Evolutionary conservation across 2,113 vertebrate genomes (phyloP), one percentile per base, ranked within the genome.

Genomic region (Tetrax tetrax): DNA sequence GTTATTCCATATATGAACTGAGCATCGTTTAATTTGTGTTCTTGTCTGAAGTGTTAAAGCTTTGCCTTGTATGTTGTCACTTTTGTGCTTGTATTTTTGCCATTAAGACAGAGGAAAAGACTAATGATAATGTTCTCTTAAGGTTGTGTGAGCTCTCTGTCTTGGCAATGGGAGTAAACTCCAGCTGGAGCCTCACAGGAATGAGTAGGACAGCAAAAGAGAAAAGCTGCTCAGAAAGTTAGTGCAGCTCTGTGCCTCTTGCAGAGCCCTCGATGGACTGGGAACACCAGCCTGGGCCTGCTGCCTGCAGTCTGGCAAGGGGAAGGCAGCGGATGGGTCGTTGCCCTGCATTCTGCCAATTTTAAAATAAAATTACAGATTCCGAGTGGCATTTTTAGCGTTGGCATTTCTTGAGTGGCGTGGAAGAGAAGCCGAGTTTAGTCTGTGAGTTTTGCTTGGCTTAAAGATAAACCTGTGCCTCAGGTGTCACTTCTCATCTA

Each of bases 361-460:
- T 95, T 74, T 33, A 72, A 95, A 95, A 93, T 64, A 81, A 76
- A 96, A 95, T 96, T 74, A 51, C 71, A 86, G 63, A 70, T 93
- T 82, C 48, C 31, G 24, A 83, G 15, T 25, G 48, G 7, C 81
- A 60, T 96, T 97, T 89, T 95, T 96, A 96, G 93, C 21, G 9
- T 47, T 85, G 59, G 85, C n/a, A 72, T 96, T 96, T 94, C 78
- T 96, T 83, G 93, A 68, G 72, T 88, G 51, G 24, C 77, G 89
- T 92, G 71, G 60, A 89, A 89, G 69, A 95, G 90, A 93, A 90
- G 77, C 63, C 88, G 76, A 77, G 43, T 22, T 93, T 90, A 63
- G 75, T 31, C 50, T 89, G 68, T 88, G 96, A 96, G 83, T 95
- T 97, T 96, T 96, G 81, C 91, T 90, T 50, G 60, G 83, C 85